Evolutionary conservation across 2,888 invertebrate genomes (phyloP).

Genomic region (Penaeus monodon): DNA sequence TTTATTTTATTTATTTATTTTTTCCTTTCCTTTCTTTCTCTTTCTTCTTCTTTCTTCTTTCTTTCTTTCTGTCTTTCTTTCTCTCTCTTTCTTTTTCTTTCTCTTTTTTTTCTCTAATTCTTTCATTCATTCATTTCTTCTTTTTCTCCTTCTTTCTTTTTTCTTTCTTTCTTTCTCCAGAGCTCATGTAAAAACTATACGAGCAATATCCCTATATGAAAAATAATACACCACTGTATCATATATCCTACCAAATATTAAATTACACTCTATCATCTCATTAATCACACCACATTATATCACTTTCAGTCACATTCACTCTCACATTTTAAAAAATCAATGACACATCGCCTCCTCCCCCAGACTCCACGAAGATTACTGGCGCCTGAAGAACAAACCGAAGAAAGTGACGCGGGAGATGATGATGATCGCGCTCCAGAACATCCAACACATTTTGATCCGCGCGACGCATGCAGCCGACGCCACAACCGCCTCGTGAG

Average conservation of each 20-base stretch:
- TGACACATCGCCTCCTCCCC: slow-evolving; percentile 28
- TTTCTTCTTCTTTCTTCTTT: too few species aligned
- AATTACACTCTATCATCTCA: neutral
- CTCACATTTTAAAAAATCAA: neutral
- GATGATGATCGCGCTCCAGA: slow-evolving; percentile 92
- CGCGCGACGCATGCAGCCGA: slow-evolving; percentile 79
- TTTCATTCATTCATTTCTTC: too few species aligned
- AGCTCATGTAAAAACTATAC: too few species aligned
- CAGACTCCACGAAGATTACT: slow-evolving; percentile 82
- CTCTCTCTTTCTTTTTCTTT: too few species aligned
- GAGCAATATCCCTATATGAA: too few species aligned
- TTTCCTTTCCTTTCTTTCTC: too few species aligned
- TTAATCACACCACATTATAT: neutral
- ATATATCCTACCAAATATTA: too few species aligned
- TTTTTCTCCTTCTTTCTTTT: too few species aligned
- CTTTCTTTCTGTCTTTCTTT: too few species aligned
- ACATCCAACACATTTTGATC: slow-evolving; percentile 84
- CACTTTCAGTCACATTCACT: neutral
- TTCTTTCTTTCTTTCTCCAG: too few species aligned
- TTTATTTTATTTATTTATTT: neutral
- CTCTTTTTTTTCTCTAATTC: too few species aligned
- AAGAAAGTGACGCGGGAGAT: slow-evolving; percentile 79
- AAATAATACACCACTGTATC: too few species aligned
- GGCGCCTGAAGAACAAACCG: slow-evolving; percentile 78
- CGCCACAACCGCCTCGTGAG: slow-evolving; percentile 68